Base-by-base conservation (phyloP, 2,888 invertebrate species). In the Diarsia mendica region DNA sequence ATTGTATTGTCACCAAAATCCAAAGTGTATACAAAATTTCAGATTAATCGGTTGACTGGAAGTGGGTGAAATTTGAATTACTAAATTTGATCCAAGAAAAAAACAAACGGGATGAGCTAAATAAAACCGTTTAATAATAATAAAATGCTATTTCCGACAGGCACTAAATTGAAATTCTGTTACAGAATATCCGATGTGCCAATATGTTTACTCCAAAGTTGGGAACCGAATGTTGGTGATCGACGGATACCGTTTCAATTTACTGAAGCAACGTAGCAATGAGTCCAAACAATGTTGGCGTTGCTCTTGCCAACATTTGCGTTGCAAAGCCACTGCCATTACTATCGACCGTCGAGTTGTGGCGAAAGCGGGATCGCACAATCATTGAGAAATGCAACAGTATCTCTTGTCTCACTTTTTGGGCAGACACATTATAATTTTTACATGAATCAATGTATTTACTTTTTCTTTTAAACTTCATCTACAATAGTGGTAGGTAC, bases 141-240 rank as follows among this genome's bases (percentile, higher is more conserved):
- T n/a, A n/a, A n/a, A n/a, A 11, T 33, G 1, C 8, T 28, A 15
- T 51, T 55, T 48, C 13, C 4, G 4, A 60, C 67, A 72, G 11
- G 9, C 23, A 58, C 67, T 77, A 76, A 77, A 64, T 11, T 1
- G 20, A 20, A 53, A 20, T 71, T 72, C 49, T 0, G 3, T 80
- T 81, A 20, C 73, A 83, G 80, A 39, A 44, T 67, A 10, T 53
- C 78, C 78, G 2, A 20, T 20, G 18, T 79, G 74, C 28, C 13
- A 64, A 20, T 81, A 79, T 55, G 67, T 67, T 9, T 33, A 64
- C 33, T 81, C 81, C 0, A 81, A 83, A 13, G 63, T 75, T 0
- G 82, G 82, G 0, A 83, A 82, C 46, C 46, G n/a, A 53, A 82
- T 82, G 80, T 63, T 83, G 48, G 84, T 83, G 11, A 80, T 82